phyloP scores from a whole-genome alignment of 2,797 vertebrate species.

The Karalla daura region DNA sequence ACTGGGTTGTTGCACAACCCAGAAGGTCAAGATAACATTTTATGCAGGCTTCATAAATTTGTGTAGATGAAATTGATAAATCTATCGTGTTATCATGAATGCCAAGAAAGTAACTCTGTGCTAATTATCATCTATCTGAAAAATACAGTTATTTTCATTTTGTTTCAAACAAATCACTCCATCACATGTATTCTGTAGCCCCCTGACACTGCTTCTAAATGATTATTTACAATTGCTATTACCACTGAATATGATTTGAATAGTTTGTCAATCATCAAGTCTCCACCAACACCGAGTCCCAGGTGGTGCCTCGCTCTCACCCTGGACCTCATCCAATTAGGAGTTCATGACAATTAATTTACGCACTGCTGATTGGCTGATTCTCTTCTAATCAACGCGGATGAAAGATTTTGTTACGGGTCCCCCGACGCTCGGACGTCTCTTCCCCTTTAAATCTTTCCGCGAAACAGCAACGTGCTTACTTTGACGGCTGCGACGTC shows the following conservation, averaged over 20 bases:
- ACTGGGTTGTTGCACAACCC: no score
- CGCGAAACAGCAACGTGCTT: constrained; percentile 75
- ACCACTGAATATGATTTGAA: not conserved
- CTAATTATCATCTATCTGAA: no score
- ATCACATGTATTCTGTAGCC: no score
- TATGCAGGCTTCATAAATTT: no score
- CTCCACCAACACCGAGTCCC: not conserved
- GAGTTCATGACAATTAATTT: not conserved
- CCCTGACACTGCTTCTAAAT: not conserved
- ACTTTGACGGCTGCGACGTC: constrained; percentile 67
- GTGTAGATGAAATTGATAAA: no score
- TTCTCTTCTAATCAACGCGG: not conserved
- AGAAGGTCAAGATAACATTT: no score
- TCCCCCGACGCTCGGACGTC: not conserved
- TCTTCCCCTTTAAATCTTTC: constrained; percentile 76
- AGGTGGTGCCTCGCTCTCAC: not conserved
- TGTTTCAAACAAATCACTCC: no score
- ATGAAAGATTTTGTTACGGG: not conserved
- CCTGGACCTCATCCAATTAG: not conserved
- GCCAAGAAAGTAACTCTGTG: no score
- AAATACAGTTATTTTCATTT: no score
- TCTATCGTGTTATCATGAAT: no score
- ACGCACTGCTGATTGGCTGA: constrained; percentile 13
- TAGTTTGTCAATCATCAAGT: not conserved
- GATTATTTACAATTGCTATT: not conserved